Evolutionary conservation across 2,888 invertebrate species (phyloP).

Genomic region (Drosophila cracens): DNA sequence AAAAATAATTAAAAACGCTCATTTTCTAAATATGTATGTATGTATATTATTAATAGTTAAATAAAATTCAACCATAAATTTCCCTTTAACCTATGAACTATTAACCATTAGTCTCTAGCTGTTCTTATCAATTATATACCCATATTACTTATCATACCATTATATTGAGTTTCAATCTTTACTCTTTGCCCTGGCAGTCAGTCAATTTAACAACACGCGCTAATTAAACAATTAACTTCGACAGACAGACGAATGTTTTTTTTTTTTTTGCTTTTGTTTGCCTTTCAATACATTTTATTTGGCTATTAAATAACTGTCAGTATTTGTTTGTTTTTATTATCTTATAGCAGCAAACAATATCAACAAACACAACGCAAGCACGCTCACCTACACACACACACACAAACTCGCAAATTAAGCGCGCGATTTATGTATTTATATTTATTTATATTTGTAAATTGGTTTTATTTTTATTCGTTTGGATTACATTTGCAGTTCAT

Average conservation of each 20-base stretch:
- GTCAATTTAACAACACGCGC: slow-evolving; percentile 4
- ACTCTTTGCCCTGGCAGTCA: slow-evolving; percentile 4
- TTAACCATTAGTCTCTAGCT: neutral
- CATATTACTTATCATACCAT: neutral
- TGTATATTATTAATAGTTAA: neutral
- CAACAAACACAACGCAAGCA: neutral
- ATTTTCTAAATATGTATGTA: neutral
- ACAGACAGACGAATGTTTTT: neutral
- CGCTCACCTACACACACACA: slow-evolving; percentile 3
- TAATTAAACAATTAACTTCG: slow-evolving; percentile 23
- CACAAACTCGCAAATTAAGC: slow-evolving; percentile 13
- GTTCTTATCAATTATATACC: neutral
- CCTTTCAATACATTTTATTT: slow-evolving; percentile 5
- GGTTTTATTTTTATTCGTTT: neutral
- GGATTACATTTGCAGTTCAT: slow-evolving; percentile 24
- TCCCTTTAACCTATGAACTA: neutral
- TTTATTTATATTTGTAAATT: slow-evolving; percentile 2
- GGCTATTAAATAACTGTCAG: neutral
- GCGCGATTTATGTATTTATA: slow-evolving; percentile 21
- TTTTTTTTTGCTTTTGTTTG: neutral
- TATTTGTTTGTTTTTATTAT: slow-evolving; percentile 1
- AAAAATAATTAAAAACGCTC: neutral
- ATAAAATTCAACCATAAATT: neutral
- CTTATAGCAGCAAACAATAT: slow-evolving; percentile 17
- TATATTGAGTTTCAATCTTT: neutral